phyloP scores from a whole-genome alignment of 2,797 vertebrate species.

The Melopsittacus undulatus region DNA sequence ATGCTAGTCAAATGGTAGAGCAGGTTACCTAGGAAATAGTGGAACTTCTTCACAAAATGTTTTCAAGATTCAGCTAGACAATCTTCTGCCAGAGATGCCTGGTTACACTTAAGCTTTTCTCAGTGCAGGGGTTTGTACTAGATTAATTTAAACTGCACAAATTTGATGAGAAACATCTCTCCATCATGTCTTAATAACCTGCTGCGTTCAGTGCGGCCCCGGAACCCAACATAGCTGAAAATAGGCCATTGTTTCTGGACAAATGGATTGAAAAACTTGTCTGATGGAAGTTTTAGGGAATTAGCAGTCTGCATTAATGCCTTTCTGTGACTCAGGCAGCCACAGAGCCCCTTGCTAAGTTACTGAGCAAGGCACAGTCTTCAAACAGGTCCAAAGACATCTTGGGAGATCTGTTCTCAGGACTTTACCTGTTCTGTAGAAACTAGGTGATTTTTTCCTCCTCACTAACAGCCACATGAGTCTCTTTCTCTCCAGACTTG shows the following conservation, averaged over 20 bases:
- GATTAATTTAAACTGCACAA: background rate
- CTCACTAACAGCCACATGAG: background rate
- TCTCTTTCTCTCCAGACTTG: background rate
- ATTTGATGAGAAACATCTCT: background rate
- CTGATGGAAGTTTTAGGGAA: background rate
- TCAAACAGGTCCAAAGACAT: background rate
- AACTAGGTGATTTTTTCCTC: background rate
- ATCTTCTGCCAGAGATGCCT: background rate
- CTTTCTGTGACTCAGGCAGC: background rate
- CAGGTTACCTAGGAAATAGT: background rate
- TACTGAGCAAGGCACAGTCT: background rate
- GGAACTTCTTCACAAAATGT: background rate
- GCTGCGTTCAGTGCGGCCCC: background rate
- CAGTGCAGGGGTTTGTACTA: background rate
- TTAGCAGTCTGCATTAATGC: background rate
- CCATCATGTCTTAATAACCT: background rate
- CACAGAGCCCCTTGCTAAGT: background rate
- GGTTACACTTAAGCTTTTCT: background rate
- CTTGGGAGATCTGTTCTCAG: background rate
- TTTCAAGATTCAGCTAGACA: background rate
- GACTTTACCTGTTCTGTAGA: background rate
- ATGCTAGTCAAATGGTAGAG: background rate
- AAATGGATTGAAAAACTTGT: background rate
- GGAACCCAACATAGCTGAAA: background rate
- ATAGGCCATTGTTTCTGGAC: background rate